Percentiles rank a stretch among this genome's conserved stretches.
Evolutionary conservation across 2,888 invertebrate genomes (phyloP).

Genomic region (Lordiphosa fenestrarum): DNA sequence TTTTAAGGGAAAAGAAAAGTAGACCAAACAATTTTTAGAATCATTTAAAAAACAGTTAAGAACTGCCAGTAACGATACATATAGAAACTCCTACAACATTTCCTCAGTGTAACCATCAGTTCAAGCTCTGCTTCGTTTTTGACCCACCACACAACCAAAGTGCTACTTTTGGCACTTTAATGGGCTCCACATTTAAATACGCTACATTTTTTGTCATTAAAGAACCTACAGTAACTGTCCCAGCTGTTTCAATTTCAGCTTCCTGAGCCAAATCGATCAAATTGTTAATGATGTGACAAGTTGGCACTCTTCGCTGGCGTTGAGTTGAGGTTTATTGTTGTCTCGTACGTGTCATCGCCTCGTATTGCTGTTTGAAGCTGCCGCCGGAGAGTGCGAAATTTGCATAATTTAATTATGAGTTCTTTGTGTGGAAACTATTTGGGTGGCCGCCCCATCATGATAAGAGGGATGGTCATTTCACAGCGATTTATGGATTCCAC

Average conservation of each 20-base stretch:
- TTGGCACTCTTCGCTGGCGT: constrained; percentile 12
- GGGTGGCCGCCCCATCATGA: constrained; percentile 45
- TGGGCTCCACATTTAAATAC: constrained; percentile 63
- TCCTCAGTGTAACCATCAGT: not conserved
- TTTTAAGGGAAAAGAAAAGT: too few relatives aligned
- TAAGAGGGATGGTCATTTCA: constrained; percentile 51
- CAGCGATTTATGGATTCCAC: constrained; percentile 49
- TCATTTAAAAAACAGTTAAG: too few relatives aligned
- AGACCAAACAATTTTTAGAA: too few relatives aligned
- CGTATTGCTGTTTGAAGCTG: constrained; percentile 16
- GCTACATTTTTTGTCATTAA: constrained; percentile 65
- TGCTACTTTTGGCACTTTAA: constrained; percentile 30
- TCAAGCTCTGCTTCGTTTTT: not conserved
- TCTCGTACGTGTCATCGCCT: constrained; percentile 26
- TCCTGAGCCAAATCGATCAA: constrained; percentile 68
- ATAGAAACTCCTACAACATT: not conserved
- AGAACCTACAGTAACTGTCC: constrained; percentile 38
- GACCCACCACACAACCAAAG: not conserved
- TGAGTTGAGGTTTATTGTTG: constrained; percentile 23
- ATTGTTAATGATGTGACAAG: constrained; percentile 64
- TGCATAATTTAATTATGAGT: constrained; percentile 73
- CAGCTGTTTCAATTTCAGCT: constrained; percentile 34
- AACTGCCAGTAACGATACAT: too few relatives aligned
- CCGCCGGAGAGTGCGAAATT: constrained; percentile 55
- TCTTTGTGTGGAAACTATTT: constrained; percentile 47